phyloP scores from a whole-genome alignment of 2,113 vertebrate species.

The Rousettus leschenaultii region DNA sequence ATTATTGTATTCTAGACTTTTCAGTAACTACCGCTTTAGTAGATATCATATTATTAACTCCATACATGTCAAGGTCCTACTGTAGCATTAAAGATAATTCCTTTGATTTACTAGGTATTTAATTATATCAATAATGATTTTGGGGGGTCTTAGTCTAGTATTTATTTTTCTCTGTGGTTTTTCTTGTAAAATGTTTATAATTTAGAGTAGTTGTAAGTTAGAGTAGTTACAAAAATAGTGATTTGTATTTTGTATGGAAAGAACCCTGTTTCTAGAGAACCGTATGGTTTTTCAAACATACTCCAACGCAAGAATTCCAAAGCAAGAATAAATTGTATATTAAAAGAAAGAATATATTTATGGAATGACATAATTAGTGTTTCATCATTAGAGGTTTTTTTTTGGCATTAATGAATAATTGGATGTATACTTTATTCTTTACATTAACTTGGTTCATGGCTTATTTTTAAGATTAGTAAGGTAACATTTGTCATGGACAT shows the following conservation, averaged over 20 bases:
- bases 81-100: slow-evolving; percentile 22
- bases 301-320: not conserved
- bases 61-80: not conserved
- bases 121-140: slow-evolving; percentile 22
- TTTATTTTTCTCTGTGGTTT: slow-evolving; percentile 20
- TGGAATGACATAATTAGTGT: not conserved
- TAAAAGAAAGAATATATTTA: not conserved
- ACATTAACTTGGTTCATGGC: not conserved
- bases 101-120: slow-evolving; percentile 26
- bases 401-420: not conserved
- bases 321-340: slow-evolving; percentile 1
- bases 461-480: slow-evolving; percentile 16
- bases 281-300: not conserved
- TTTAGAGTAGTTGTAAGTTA: not conserved
- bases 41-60: not conserved
- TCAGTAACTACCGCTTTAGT: not conserved
- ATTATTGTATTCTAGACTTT: not conserved
- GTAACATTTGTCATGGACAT: not conserved
- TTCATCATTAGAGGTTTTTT: slow-evolving; percentile 17
- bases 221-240: not conserved
- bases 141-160: not conserved
- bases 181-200: slow-evolving; percentile 40
- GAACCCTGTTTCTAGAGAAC: slow-evolving; percentile 15
- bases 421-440: not conserved
- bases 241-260: slow-evolving; percentile 7